Conservation (phyloP, 1,140 invertebrate species). For the Paramacrobiotus metropolitanus region DNA sequence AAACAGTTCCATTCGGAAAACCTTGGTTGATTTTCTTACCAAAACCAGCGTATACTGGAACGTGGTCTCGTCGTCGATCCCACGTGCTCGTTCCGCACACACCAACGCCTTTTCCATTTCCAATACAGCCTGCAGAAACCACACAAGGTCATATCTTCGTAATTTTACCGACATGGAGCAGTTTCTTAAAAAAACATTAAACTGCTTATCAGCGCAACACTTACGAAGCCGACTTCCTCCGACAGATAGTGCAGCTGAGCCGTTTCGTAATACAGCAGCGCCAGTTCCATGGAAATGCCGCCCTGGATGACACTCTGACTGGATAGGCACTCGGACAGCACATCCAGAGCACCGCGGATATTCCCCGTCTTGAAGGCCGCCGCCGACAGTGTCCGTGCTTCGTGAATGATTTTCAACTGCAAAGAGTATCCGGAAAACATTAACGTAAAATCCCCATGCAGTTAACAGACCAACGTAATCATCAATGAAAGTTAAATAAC, state of each 20-base stretch:
- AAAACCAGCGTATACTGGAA: background rate
- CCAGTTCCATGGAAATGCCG: background rate
- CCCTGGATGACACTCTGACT: conserved; percentile 3
- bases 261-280: conserved; percentile 1
- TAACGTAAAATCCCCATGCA: background rate
- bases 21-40: background rate
- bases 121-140: background rate
- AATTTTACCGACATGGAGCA: too few species aligned
- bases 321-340: background rate
- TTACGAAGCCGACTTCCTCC: background rate
- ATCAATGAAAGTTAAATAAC: too few species aligned
- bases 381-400: background rate
- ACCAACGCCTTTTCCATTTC: conserved; percentile 1
- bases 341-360: background rate
- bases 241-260: conserved; percentile 1
- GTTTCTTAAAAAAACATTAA: too few species aligned
- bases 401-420: conserved; percentile 5
- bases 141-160: too few species aligned
- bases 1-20: too few species aligned
- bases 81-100: background rate
- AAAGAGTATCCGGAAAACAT: too few species aligned
- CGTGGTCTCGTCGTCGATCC: background rate
- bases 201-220: background rate
- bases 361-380: background rate
- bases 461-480: too few species aligned